Percentiles rank a stretch among this genome's conserved stretches.
Conservation (phyloP, 2,113 vertebrate genomes). For the Balaeniceps rex region DNA sequence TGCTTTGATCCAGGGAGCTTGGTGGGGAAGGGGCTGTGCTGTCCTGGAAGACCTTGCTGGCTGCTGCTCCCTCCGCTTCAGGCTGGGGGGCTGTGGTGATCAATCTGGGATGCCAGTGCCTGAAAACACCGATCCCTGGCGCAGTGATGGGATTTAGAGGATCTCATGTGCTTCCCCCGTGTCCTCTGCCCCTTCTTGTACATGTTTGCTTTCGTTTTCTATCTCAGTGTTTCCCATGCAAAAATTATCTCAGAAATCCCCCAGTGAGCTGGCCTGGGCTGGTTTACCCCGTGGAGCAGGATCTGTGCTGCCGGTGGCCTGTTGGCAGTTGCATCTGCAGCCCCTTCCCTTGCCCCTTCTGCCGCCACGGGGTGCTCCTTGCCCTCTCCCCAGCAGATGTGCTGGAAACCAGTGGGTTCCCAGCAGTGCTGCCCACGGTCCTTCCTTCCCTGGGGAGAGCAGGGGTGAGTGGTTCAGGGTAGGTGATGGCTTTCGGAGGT, state of each 20-base stretch:
- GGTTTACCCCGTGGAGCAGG: neutral
- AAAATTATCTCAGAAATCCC: neutral
- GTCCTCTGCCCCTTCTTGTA: neutral
- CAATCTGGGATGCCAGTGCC: neutral
- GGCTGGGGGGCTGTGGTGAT: neutral
- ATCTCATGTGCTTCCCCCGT: neutral
- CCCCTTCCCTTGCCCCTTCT: neutral
- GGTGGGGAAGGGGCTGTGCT: neutral
- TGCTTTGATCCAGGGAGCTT: conserved; percentile 10
- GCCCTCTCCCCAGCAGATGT: neutral
- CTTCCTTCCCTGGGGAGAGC: neutral
- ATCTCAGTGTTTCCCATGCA: neutral
- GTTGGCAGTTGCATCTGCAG: neutral
- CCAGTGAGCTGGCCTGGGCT: neutral
- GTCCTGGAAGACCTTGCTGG: neutral
- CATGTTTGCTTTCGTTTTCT: neutral
- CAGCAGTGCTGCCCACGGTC: rapidly evolving
- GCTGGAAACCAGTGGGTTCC: neutral
- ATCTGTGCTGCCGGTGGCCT: neutral
- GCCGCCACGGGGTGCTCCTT: rapidly evolving
- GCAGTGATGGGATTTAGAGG: neutral
- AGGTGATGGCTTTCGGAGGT: neutral
- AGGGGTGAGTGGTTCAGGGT: neutral
- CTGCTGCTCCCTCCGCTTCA: neutral
- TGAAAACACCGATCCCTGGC: neutral